Evolutionary conservation across 92 coral and sea anemone genomes (phyloP), one percentile per base, ranked within the genome.

Genomic region (Nematostella vectensis): DNA sequence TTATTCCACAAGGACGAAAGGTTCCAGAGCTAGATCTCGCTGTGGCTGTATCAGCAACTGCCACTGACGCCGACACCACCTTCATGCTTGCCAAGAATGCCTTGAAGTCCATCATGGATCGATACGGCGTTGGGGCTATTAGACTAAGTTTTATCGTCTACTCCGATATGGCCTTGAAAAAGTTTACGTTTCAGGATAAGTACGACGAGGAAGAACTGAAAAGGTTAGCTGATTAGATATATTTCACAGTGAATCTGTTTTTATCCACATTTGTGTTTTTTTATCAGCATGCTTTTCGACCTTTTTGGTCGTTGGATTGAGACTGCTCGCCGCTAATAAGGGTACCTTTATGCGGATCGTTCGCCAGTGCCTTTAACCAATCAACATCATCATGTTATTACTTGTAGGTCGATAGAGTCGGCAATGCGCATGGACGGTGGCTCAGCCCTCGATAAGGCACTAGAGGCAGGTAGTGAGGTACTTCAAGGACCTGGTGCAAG

Each of bases 41-140:
- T 12, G 54, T 83, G 10, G 93, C 79, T 2, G 54, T 83, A 29
- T 58, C 83, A 22, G 93, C 85, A 23, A 72, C 93, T 1, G 76
- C 75, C 29, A 55, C 57, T 28, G 62, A 77, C 48, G 84, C 81
- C 2, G 62, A 58, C 36, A 65, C 65, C 54, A 71, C 75, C 44
- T 83, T 77, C 58, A 44, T 68, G 11, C 70, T 70, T 25, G 51
- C 75, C 50, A 77, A 73, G 63, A 71, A 72, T 59, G 69, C 71
- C 45, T 42, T 71, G 50, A 83, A 65, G 60, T 57, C 74, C 27
- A 78, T 78, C 25, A 53, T 83, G 22, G 78, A 78, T 49, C 67
- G 68, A 2, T 68, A 67, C 37, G 83, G 74, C 17, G 47, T 63
- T 33, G 67, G 61, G 29, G 54, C 65, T 25, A 55, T 76, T 30